phyloP scores from a whole-genome alignment of 2,888 invertebrate species.

The Dendrolimus pini region DNA sequence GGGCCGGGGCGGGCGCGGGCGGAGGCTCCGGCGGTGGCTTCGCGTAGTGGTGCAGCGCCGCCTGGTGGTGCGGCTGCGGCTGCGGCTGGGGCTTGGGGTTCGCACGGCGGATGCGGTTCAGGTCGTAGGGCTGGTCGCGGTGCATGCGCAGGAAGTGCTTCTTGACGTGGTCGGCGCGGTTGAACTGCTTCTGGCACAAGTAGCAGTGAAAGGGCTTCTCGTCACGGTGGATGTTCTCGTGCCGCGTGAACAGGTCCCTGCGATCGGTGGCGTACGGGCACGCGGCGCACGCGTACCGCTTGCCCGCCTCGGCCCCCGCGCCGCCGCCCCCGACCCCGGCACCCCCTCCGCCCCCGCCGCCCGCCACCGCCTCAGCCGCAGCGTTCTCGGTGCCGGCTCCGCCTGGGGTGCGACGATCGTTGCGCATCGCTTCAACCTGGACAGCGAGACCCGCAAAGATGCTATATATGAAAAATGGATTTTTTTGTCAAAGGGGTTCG shows the following conservation, averaged over 20 bases:
- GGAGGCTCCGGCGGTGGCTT: constrained; percentile 68
- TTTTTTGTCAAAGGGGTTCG: no score
- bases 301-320: constrained; percentile 44
- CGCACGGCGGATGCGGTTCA: constrained; percentile 85
- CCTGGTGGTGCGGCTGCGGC: constrained; percentile 10
- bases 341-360: constrained; percentile 13
- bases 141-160: constrained; percentile 96
- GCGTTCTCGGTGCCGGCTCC: constrained; percentile 14
- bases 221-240: constrained; percentile 95
- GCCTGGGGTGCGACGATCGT: constrained; percentile 33
- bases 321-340: constrained; percentile 13
- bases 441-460: no score
- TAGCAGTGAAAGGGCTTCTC: constrained; percentile 97
- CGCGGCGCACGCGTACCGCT: constrained; percentile 90
- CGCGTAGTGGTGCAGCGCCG: constrained; percentile 39
- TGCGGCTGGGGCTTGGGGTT: constrained; percentile 75
- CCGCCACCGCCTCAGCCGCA: constrained; percentile 22
- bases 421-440: constrained; percentile 63
- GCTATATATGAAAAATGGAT: no score
- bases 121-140: constrained; percentile 90
- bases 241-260: constrained; percentile 91
- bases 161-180: constrained; percentile 95
- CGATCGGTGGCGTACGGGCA: constrained; percentile 96
- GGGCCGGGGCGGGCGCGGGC: constrained; percentile 35
- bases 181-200: constrained; percentile 94